A percentile compares a stretch with the other conserved stretches of the same genome.
Conservation (phyloP, 2,888 invertebrate species). For the Dasysyrphus tricinctus region DNA sequence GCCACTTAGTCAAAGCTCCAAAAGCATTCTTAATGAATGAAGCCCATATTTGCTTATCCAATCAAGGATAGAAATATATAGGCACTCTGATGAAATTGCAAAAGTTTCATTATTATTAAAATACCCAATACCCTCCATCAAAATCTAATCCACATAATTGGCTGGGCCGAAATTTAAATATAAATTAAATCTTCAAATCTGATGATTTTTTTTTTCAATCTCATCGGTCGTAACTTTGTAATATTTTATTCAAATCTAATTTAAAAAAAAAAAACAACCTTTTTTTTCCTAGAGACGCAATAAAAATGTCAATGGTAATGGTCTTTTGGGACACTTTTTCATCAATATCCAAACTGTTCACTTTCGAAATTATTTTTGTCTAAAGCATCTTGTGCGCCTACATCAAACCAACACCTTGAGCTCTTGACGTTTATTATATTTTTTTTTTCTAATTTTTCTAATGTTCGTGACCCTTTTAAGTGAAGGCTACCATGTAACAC, state of each 20-base stretch:
- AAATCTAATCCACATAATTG: too few relatives aligned
- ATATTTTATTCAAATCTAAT: background rate
- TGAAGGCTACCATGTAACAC: conserved; percentile 17
- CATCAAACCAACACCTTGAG: conserved; percentile 10
- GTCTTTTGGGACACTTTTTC: conserved; percentile 4
- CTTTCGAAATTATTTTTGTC: conserved; percentile 6
- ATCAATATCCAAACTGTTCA: conserved; percentile 1
- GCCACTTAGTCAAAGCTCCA: too few relatives aligned
- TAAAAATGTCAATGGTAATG: conserved; percentile 8
- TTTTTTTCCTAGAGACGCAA: background rate
- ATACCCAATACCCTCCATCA: too few relatives aligned
- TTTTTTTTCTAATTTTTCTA: background rate
- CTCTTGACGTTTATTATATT: conserved; percentile 22
- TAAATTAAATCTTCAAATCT: too few relatives aligned
- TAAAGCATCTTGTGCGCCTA: background rate
- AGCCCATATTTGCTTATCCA: too few relatives aligned
- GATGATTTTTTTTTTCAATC: background rate
- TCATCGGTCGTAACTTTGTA: background rate
- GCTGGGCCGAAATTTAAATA: too few relatives aligned
- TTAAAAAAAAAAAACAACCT: background rate
- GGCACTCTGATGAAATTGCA: too few relatives aligned
- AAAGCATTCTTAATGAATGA: too few relatives aligned
- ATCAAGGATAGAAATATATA: too few relatives aligned
- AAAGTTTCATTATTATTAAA: too few relatives aligned
- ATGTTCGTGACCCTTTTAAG: conserved; percentile 36